These are phyloP conservation scores for Heliconius ethilla DNA, from an alignment of 2,888 invertebrate genomes.

Conservation along the genomic window DNA sequence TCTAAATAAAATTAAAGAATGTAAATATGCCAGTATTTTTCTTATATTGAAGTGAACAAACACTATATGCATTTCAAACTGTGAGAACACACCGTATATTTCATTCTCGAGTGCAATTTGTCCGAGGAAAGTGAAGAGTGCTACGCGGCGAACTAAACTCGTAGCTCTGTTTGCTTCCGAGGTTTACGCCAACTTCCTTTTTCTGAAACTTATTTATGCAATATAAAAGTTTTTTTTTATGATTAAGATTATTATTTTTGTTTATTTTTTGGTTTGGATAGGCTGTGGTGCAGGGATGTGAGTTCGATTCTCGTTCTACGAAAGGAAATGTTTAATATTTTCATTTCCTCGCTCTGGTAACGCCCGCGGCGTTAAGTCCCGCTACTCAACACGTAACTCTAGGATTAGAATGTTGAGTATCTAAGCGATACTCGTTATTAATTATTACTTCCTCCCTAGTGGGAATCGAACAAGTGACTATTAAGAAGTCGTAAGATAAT, in stretches of 20 bases:
- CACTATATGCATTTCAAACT: conserved; percentile 24
- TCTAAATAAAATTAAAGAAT: background rate
- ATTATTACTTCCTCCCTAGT: too few relatives aligned
- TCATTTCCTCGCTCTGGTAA: too few relatives aligned
- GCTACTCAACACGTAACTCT: background rate
- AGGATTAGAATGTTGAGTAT: too few relatives aligned
- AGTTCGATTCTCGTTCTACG: too few relatives aligned
- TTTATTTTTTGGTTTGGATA: background rate
- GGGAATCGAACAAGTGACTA: too few relatives aligned
- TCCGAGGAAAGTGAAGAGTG: conserved; percentile 64
- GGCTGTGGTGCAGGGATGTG: too few relatives aligned
- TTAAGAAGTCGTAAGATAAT: too few relatives aligned
- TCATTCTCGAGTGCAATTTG: conserved; percentile 70
- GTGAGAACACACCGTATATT: conserved; percentile 49
- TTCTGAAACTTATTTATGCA: conserved; percentile 40
- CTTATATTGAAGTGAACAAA: conserved; percentile 17
- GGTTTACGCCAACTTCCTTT: conserved; percentile 46
- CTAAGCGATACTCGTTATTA: too few relatives aligned
- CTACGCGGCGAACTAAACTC: conserved; percentile 65
- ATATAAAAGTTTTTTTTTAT: conserved; percentile 29
- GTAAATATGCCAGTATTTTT: background rate
- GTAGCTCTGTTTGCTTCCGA: conserved; percentile 60
- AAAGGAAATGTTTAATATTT: too few relatives aligned
- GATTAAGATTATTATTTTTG: background rate
- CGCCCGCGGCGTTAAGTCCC: background rate